phyloP scores from a whole-genome alignment of 2,888 invertebrate genomes.

The Zelleria hepariella region DNA sequence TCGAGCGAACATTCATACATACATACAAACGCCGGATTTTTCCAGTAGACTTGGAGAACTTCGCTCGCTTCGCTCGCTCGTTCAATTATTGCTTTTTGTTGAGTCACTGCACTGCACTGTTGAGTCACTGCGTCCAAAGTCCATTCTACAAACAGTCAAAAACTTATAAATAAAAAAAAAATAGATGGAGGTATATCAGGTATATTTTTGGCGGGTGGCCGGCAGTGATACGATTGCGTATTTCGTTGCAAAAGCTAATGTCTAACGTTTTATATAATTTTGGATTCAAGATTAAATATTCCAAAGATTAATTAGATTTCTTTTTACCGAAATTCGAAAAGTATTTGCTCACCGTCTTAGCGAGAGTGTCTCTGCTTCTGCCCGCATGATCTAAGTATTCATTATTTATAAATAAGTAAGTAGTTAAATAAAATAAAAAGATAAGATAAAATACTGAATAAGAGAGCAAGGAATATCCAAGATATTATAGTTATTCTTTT shows the following conservation, averaged over 20 bases:
- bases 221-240: neutral
- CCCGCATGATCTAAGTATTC: slow-evolving; percentile 56
- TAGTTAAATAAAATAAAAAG: slow-evolving; percentile 63
- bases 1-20: too few relatives aligned
- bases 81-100: too few relatives aligned
- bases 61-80: too few relatives aligned
- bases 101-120: too few relatives aligned
- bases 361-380: too few relatives aligned
- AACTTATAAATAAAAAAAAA: too few relatives aligned
- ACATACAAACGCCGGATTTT: too few relatives aligned
- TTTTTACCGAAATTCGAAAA: slow-evolving; percentile 2
- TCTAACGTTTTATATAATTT: neutral
- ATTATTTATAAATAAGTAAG: slow-evolving; percentile 64
- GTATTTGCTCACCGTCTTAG: neutral
- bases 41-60: too few relatives aligned
- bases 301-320: neutral
- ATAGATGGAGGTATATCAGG: neutral
- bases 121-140: too few relatives aligned
- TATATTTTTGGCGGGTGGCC: neutral
- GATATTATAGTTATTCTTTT: slow-evolving; percentile 56
- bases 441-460: slow-evolving; percentile 53
- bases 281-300: neutral
- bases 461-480: slow-evolving; percentile 66
- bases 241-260: neutral
- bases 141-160: too few relatives aligned